These are phyloP conservation scores for Neogobius melanostomus DNA, from an alignment of 2,113 vertebrate genomes.

Conservation along the genomic window DNA sequence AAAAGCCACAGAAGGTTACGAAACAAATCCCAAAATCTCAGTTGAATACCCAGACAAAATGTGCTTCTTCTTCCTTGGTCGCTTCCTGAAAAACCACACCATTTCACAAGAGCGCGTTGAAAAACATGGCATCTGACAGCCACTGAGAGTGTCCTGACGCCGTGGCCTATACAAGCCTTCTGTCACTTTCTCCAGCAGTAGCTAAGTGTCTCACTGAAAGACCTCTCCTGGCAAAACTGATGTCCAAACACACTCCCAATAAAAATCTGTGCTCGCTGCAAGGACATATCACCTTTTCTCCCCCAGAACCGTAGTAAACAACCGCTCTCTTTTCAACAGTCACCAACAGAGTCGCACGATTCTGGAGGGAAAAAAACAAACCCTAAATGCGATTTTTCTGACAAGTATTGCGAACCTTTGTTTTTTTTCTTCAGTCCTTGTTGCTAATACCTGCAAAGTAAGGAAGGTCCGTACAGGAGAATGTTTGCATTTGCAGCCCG, in stretches of 20 bases:
- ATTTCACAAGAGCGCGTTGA: not conserved
- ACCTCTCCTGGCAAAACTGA: conserved; percentile 42
- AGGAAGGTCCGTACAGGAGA: conserved; percentile 48
- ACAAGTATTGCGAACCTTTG: no score
- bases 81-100: conserved; percentile 9
- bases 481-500: conserved; percentile 42
- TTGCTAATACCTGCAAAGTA: conserved; percentile 22
- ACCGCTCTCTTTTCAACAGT: conserved; percentile 29
- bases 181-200: conserved; percentile 33
- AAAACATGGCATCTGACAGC: not conserved
- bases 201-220: conserved; percentile 51
- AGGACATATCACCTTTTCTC: conserved; percentile 44
- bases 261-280: conserved; percentile 27
- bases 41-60: not conserved
- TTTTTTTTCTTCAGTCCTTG: no score
- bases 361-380: no score
- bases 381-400: no score
- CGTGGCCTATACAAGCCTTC: conserved; percentile 31
- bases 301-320: conserved; percentile 33
- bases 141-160: conserved; percentile 5
- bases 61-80: not conserved
- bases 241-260: conserved; percentile 46
- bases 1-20: no score
- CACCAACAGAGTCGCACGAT: not conserved
- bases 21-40: no score